A percentile compares a stretch with the other conserved stretches of the same genome.
phyloP scores from a whole-genome alignment of 2,888 invertebrate genomes.

The Eristalis pertinax region DNA sequence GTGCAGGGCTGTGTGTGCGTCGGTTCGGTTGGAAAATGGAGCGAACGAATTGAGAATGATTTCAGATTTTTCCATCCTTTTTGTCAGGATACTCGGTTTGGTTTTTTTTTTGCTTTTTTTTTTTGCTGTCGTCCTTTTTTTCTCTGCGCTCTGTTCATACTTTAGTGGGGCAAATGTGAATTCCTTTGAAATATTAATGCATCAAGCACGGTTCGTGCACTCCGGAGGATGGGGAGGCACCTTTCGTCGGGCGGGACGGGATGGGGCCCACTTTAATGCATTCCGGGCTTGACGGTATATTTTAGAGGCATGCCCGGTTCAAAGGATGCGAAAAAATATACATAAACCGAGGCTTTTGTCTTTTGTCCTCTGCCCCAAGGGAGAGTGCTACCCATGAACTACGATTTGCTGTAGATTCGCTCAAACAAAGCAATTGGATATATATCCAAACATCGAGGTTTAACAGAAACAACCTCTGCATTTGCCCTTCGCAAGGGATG shows the following conservation, averaged over 20 bases:
- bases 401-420: neutral
- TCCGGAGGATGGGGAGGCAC: slow-evolving; percentile 13
- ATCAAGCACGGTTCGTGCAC: slow-evolving; percentile 52
- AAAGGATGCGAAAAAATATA: slow-evolving; percentile 31
- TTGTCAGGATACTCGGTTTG: slow-evolving; percentile 13
- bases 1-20: slow-evolving; percentile 37
- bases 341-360: slow-evolving; percentile 32
- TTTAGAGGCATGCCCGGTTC: slow-evolving; percentile 39
- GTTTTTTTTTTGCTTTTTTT: slow-evolving; percentile 24
- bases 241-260: neutral
- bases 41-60: slow-evolving; percentile 69
- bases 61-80: slow-evolving; percentile 48
- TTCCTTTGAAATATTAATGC: slow-evolving; percentile 71
- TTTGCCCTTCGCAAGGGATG: neutral
- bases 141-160: slow-evolving; percentile 20
- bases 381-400: slow-evolving; percentile 26
- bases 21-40: slow-evolving; percentile 70
- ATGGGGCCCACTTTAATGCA: slow-evolving; percentile 35
- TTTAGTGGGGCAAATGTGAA: slow-evolving; percentile 69
- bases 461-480: neutral
- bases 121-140: slow-evolving; percentile 6
- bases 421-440: slow-evolving; percentile 5
- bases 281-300: slow-evolving; percentile 34
- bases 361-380: neutral
- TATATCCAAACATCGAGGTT: slow-evolving; percentile 1